Evolutionary conservation across 2,888 invertebrate genomes (phyloP), one percentile per base, ranked within the genome.

Genomic region (Ochropleura plecta): DNA sequence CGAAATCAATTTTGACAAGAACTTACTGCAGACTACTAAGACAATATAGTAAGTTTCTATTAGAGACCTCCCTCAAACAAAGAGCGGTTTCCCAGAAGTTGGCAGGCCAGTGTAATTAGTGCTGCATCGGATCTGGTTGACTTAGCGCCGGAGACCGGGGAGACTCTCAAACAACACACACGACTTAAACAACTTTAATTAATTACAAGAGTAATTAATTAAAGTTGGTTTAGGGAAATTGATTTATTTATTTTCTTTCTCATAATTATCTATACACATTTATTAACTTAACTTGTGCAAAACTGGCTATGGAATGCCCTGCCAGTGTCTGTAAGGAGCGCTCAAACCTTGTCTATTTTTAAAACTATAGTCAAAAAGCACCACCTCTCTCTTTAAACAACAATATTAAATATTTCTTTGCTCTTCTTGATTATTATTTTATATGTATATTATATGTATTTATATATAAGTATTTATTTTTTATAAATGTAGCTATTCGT

Each of bases 111-210:
- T 80, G 86, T 86, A 88, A 86, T 86, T 86, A 88, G 88, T 55
- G 67, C 84, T 76, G 74, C 78, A 79, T 87, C 63, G 68, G 88
- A 79, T 83, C 81, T 79, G 76, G 86, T 86, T 87, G 87, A 85
- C 88, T 88, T 87, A 88, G 75, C 73, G 82, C 60, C 60, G 67
- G 77, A 55, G 86, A 85, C 62, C n/a, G 44, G 62, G 16, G 69
- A 57, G 73, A 73, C 84, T 66, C 86, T 73, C 84, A 73, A 78
- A 83, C 87, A 88, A 87, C 57, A 86, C 86, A 86, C 76, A 73
- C 79, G 82, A 86, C 86, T 86, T 87, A 81, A 76, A 87, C 87
- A 88, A 87, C 81, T 87, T 87, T 87, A 87, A 87, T 87, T 87
- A 87, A 87, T 87, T 87, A 88, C 87, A 76, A 65, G 69, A 69